These are phyloP conservation scores for Odontomyia ornata DNA, from an alignment of 2,888 invertebrate species.

Conservation along the genomic window DNA sequence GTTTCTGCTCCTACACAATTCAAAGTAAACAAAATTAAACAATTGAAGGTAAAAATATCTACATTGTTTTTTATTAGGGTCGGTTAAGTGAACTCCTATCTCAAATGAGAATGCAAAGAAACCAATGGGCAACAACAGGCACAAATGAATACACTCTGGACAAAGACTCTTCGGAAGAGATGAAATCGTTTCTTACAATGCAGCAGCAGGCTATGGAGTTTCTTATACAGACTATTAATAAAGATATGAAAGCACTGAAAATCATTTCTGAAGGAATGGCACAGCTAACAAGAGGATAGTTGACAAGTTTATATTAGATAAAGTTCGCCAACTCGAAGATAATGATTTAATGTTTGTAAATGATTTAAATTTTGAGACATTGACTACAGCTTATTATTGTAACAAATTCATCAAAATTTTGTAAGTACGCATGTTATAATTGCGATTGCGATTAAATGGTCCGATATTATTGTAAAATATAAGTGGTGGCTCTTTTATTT, in stretches of 20 bases:
- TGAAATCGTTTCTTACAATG: slow-evolving; percentile 81
- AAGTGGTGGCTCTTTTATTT: no score
- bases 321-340: no score
- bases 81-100: slow-evolving; percentile 90
- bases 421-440: no score
- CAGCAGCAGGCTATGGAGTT: slow-evolving; percentile 91
- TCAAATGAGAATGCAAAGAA: slow-evolving; percentile 80
- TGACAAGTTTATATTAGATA: neutral
- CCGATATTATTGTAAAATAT: no score
- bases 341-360: no score
- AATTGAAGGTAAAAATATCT: slow-evolving; percentile 5
- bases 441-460: no score
- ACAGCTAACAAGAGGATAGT: slow-evolving; percentile 62
- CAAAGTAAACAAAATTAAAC: slow-evolving; percentile 69
- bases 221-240: slow-evolving; percentile 82
- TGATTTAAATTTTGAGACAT: no score
- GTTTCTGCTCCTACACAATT: slow-evolving; percentile 92
- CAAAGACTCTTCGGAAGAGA: slow-evolving; percentile 74
- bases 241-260: slow-evolving; percentile 80
- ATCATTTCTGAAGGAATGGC: slow-evolving; percentile 82
- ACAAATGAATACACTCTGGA: slow-evolving; percentile 83
- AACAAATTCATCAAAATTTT: no score
- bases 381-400: no score
- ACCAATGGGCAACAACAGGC: slow-evolving; percentile 69
- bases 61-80: slow-evolving; percentile 67